A percentile compares a stretch with the other conserved stretches of the same genome.
phyloP scores from a whole-genome alignment of 2,113 vertebrate genomes.

The Naja naja region DNA sequence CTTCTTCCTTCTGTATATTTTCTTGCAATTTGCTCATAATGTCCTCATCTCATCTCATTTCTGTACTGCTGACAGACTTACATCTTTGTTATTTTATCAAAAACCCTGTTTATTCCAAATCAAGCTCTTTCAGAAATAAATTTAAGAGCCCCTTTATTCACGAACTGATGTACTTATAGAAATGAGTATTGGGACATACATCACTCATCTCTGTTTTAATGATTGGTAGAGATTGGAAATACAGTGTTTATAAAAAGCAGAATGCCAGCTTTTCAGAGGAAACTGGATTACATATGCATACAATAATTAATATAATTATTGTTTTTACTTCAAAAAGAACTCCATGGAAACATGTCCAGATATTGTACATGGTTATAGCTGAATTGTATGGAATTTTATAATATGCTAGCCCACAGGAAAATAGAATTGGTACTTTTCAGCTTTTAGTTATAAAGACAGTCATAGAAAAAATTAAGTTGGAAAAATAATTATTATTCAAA shows the following conservation, averaged over 20 bases:
- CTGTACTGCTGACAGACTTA: not conserved
- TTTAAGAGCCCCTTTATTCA: not conserved
- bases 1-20: not conserved
- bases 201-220: not conserved
- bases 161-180: not conserved
- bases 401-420: not conserved
- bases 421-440: not conserved
- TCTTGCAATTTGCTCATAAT: not conserved
- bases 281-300: not conserved
- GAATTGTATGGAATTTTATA: not conserved
- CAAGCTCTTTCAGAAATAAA: not conserved
- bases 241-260: not conserved
- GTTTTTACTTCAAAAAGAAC: not conserved
- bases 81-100: not conserved
- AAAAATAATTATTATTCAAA: not conserved
- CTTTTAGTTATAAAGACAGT: not conserved
- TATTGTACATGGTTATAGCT: not conserved
- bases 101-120: not conserved
- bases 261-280: not conserved
- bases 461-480: not conserved
- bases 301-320: not conserved
- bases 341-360: not conserved
- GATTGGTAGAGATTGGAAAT: not conserved
- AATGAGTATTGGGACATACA: not conserved
- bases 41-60: not conserved